A percentile compares a stretch with the other conserved stretches of the same genome.
phyloP scores from a whole-genome alignment of 2,797 vertebrate genomes.

The Anableps anableps region DNA sequence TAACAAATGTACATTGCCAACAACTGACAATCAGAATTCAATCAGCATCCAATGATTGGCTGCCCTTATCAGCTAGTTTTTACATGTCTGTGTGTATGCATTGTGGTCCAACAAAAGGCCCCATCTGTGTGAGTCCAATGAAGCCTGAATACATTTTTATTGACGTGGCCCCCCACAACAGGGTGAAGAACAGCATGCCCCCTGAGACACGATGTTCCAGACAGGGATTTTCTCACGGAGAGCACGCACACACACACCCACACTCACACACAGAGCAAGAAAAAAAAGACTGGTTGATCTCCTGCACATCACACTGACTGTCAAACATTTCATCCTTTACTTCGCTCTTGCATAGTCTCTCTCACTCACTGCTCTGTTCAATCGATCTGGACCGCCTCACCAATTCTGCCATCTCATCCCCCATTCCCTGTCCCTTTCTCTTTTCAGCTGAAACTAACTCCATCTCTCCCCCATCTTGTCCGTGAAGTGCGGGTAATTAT shows the following conservation, averaged over 20 bases:
- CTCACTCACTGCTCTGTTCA: constrained; percentile 26
- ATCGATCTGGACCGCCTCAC: not conserved
- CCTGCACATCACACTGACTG: constrained; percentile 35
- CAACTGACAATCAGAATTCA: not conserved
- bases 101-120: constrained; percentile 25
- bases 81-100: not conserved
- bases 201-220: constrained; percentile 40
- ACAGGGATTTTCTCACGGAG: constrained; percentile 7
- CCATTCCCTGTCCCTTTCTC: not conserved
- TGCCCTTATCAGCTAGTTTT: not conserved
- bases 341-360: constrained; percentile 14
- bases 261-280: constrained; percentile 8
- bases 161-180: constrained; percentile 54
- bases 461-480: constrained; percentile 25
- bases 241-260: not conserved
- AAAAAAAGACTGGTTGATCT: constrained; percentile 23
- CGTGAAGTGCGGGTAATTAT: constrained; percentile 74
- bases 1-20: not conserved
- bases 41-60: not conserved
- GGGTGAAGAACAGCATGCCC: constrained; percentile 42
- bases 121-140: constrained; percentile 68
- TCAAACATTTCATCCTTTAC: constrained; percentile 17
- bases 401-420: constrained; percentile 21
- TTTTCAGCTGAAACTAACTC: constrained; percentile 19
- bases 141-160: constrained; percentile 68